Percentiles rank a stretch among this genome's conserved stretches.
phyloP scores from a whole-genome alignment of 2,888 invertebrate genomes.

The Nezara viridula region DNA sequence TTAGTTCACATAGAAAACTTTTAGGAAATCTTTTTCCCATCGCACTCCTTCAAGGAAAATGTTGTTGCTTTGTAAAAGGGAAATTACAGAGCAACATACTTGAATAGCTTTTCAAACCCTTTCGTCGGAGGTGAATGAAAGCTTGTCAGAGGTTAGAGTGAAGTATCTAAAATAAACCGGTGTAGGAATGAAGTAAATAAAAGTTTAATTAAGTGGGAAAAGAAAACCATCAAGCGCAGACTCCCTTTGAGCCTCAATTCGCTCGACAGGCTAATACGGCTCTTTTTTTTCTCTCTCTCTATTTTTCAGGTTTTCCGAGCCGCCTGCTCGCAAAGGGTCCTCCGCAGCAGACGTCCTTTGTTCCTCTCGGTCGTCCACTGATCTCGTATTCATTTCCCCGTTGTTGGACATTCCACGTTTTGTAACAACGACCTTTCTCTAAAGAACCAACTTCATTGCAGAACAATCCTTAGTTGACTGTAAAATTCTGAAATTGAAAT shows the following conservation, averaged over 20 bases:
- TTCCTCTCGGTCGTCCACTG: not conserved
- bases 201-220: slow-evolving; percentile 11
- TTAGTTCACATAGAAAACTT: not conserved
- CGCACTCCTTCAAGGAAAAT: not conserved
- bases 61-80: not conserved
- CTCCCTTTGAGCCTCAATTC: not conserved
- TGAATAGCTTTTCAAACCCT: slow-evolving; percentile 14
- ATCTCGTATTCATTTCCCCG: not conserved
- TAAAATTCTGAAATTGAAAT: too few relatives aligned
- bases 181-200: slow-evolving; percentile 13
- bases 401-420: not conserved
- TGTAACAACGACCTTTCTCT: not conserved
- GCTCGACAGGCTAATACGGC: not conserved
- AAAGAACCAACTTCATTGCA: not conserved
- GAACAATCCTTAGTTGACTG: too few relatives aligned
- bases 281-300: not conserved
- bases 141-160: not conserved
- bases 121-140: not conserved
- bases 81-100: not conserved
- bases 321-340: not conserved
- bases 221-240: slow-evolving; percentile 13
- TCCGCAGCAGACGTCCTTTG: not conserved
- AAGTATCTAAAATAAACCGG: not conserved
- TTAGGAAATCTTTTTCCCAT: not conserved
- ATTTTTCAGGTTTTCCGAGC: not conserved